A percentile compares a stretch with the other conserved stretches of the same genome.
These are phyloP conservation scores for Carpatolechia fugitivella DNA, from an alignment of 2,888 invertebrate genomes.

Conservation along the genomic window DNA sequence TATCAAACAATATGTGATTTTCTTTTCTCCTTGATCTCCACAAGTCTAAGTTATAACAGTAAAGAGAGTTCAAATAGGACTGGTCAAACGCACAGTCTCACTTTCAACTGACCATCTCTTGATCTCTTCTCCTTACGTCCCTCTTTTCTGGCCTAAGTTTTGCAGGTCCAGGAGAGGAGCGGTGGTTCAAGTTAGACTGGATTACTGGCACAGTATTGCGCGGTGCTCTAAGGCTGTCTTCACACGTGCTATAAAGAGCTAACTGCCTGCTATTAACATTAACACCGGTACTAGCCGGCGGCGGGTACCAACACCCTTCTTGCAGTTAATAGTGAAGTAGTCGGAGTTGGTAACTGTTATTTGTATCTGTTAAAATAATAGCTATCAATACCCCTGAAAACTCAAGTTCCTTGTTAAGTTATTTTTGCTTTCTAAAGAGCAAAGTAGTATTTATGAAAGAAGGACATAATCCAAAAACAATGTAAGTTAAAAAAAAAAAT, in stretches of 20 bases:
- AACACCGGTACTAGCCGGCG: slow-evolving; percentile 43
- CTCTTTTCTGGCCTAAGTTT: slow-evolving; percentile 24
- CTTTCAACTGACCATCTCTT: background rate
- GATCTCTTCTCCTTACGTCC: background rate
- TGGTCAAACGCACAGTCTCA: background rate
- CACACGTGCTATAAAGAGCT: slow-evolving; percentile 75
- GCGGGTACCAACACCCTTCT: slow-evolving; percentile 32
- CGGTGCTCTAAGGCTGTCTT: slow-evolving; percentile 55
- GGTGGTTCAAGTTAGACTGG: background rate
- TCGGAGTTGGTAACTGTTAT: background rate
- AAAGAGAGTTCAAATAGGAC: background rate
- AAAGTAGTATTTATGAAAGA: too few species aligned
- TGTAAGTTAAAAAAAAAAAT: too few species aligned
- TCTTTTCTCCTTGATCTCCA: too few species aligned
- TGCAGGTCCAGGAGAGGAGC: slow-evolving; percentile 39
- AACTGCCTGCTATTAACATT: slow-evolving; percentile 76
- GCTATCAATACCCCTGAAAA: too few species aligned
- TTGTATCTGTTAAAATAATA: too few species aligned
- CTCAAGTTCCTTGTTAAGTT: too few species aligned
- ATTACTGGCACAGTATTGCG: slow-evolving; percentile 33
- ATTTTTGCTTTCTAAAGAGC: too few species aligned
- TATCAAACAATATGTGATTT: too few species aligned
- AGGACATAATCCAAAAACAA: too few species aligned
- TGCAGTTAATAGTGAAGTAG: slow-evolving; percentile 46
- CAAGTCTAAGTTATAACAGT: background rate